A percentile compares a stretch with the other conserved stretches of the same genome.
Evolutionary conservation across 2,888 invertebrate species (phyloP).

Genomic region (Helleia helle): DNA sequence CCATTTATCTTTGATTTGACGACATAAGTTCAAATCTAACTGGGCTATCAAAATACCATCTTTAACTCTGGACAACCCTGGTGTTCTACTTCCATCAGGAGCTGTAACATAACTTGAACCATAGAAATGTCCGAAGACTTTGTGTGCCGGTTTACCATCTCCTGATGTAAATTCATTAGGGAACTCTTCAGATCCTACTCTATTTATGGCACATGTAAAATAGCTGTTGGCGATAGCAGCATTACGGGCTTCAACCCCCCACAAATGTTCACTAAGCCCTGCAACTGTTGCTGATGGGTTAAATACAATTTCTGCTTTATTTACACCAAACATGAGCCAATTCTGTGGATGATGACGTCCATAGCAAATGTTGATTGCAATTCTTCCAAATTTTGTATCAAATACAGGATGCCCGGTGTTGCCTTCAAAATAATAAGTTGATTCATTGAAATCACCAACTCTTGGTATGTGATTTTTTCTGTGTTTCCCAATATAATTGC

Average conservation of each 20-base stretch:
- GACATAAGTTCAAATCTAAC: constrained; percentile 93
- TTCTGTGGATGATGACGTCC: constrained; percentile 98
- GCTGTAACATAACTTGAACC: constrained; percentile 96
- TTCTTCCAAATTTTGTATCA: constrained; percentile 87
- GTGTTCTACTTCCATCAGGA: constrained; percentile 94
- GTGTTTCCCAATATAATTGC: constrained; percentile 92
- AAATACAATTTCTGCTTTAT: constrained; percentile 99
- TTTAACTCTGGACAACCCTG: constrained; percentile 82
- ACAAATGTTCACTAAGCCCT: constrained; percentile 90
- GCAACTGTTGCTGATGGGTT: constrained; percentile 98
- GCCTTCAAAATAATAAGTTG: constrained; percentile 97
- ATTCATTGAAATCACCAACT: constrained; percentile 98
- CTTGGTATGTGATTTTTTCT: constrained; percentile 99
- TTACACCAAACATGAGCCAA: constrained; percentile 98
- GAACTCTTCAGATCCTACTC: constrained; percentile 93
- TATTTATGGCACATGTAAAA: constrained; percentile 93
- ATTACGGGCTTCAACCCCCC: constrained; percentile 96
- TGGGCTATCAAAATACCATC: constrained; percentile 94
- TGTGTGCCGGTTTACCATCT: constrained; percentile 84
- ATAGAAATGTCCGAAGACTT: constrained; percentile 96
- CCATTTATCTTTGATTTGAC: constrained; percentile 97
- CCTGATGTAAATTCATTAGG: constrained; percentile 73
- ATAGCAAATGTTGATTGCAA: constrained; percentile 98
- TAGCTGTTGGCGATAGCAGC: constrained; percentile 98
- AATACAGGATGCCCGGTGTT: constrained; percentile 97